Evolutionary conservation across 2,888 invertebrate genomes (phyloP), one percentile per base, ranked within the genome.

Genomic region (Trissolcus brochymenae): DNA sequence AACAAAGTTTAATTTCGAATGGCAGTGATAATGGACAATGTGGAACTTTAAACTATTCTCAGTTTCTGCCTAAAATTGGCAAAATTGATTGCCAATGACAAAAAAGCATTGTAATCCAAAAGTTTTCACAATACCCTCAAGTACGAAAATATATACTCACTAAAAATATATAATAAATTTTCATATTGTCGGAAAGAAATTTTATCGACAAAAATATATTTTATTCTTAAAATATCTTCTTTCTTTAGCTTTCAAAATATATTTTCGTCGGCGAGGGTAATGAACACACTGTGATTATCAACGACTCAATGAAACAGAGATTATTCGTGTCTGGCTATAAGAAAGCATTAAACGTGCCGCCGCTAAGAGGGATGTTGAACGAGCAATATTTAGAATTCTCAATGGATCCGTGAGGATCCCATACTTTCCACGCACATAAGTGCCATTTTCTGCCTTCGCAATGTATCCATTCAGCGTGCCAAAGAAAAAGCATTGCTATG

Each of bases 341-440:
- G 80, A 80, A 81, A 76, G 83, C 82, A 83, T 83, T 82, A 83
- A 84, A 83, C 82, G 83, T 35, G 35, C 9, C 83, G 77, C 70
- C 68, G 81, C 82, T 81, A 56, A 56, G 64, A 72, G 68, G 83
- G 80, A 79, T 83, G 82, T 82, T 84, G 82, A 83, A 82, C 82
- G 78, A 84, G 86, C 84, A 85, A 85, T 85, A 86, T 85, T 84
- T 81, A 83, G 83, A 85, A 85, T 85, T 84, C 84, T 85, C 80
- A 77, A 79, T 78, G 81, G 81, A 85, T 85, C 83, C 81, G 46
- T 16, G 82, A 79, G 82, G 84, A 86, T 84, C 83, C 84, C 87
- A 87, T 87, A 87, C 86, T 87, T 87, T 84, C 84, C 71, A 81
- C 81, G 80, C 81, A 84, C 84, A 87, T 86, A 84, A 86, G 86